phyloP scores from a whole-genome alignment of 2,888 invertebrate species.

The Xanthia icteritia region DNA sequence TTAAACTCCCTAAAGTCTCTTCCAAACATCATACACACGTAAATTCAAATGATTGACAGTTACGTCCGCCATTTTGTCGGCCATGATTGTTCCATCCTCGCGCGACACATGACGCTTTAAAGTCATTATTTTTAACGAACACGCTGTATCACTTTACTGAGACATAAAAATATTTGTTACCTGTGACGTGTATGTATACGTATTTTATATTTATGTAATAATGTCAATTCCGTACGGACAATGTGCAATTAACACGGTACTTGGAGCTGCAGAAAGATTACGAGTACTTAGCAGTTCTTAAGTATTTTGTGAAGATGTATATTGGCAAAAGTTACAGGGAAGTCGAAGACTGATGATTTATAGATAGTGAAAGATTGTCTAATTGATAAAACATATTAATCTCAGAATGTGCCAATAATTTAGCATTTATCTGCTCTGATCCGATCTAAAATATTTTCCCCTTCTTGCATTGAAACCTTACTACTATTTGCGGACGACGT shows the following conservation, averaged over 20 bases:
- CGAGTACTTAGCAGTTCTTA: background rate
- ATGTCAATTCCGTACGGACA: background rate
- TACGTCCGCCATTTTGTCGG: conserved; percentile 48
- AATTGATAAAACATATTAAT: background rate
- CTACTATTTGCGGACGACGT: background rate
- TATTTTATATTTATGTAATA: conserved; percentile 22
- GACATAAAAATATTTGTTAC: conserved; percentile 52
- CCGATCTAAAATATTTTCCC: background rate
- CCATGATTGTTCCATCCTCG: conserved; percentile 56
- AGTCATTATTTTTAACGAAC: conserved; percentile 70
- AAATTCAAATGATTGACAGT: conserved; percentile 57
- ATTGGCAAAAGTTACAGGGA: background rate
- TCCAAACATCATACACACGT: conserved; percentile 23
- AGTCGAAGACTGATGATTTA: background rate
- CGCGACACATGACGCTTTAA: conserved; percentile 61
- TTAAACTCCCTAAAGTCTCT: background rate
- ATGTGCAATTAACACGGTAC: conserved; percentile 7
- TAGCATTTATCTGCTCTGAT: background rate
- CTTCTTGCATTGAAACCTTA: background rate
- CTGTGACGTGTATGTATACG: conserved; percentile 3
- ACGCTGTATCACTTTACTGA: conserved; percentile 58
- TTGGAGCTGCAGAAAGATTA: conserved; percentile 10
- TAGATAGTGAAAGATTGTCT: background rate
- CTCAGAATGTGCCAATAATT: background rate
- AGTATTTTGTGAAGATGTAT: background rate